Conservation (phyloP, 2,797 vertebrate genomes). For the Borostomias antarcticus region DNA sequence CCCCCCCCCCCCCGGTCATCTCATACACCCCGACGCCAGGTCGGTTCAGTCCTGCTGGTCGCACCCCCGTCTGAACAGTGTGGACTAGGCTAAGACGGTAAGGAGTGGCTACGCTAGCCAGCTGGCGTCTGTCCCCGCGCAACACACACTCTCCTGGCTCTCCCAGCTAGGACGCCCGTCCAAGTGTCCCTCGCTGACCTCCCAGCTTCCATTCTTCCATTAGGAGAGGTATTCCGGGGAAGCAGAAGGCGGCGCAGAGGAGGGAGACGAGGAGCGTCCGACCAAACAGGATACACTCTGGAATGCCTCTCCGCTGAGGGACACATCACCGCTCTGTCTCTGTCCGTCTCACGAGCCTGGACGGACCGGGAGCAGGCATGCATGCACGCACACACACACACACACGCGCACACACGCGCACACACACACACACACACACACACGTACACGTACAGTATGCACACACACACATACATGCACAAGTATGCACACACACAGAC, state of each 20-base stretch:
- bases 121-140: slow-evolving; percentile 17
- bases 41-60: too few species aligned
- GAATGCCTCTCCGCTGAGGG: slow-evolving; percentile 27
- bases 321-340: not conserved
- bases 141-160: slow-evolving; percentile 16
- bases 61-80: too few species aligned
- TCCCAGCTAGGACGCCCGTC: slow-evolving; percentile 14
- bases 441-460: too few species aligned
- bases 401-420: slow-evolving; percentile 1
- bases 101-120: slow-evolving; percentile 12
- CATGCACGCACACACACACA: not conserved
- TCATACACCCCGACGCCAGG: too few species aligned
- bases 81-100: too few species aligned
- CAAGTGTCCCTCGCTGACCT: slow-evolving; percentile 41
- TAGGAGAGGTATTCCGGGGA: slow-evolving; percentile 23
- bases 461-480: not conserved
- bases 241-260: not conserved
- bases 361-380: not conserved
- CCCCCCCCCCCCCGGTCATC: too few species aligned
- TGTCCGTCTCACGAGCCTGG: not conserved
- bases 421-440: not conserved
- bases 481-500: not conserved
- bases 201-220: slow-evolving; percentile 25
- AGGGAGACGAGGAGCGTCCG: slow-evolving; percentile 11
- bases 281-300: slow-evolving; percentile 41